Evolutionary conservation across 2,888 invertebrate species (phyloP).

Genomic region (Parnassius orleans): DNA sequence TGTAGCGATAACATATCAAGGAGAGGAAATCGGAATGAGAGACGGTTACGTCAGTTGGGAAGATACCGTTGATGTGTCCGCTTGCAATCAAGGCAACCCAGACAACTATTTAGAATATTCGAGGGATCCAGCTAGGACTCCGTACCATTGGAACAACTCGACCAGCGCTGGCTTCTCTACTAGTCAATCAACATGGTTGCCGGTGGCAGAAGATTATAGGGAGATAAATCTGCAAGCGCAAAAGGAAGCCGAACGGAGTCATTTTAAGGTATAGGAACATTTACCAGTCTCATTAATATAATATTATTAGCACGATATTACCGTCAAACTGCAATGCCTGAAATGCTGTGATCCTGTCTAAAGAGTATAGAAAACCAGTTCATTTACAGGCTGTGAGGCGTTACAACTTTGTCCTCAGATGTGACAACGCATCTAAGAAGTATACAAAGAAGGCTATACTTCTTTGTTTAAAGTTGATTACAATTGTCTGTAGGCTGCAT

Average conservation of each 20-base stretch:
- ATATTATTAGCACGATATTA: no score
- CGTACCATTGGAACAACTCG: conserved; percentile 82
- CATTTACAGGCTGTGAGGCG: no score
- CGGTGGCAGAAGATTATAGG: conserved; percentile 81
- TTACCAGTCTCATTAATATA: not conserved
- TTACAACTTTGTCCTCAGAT: no score
- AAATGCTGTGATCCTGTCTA: not conserved
- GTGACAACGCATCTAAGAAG: no score
- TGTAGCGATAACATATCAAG: conserved; percentile 89
- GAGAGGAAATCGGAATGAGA: conserved; percentile 89
- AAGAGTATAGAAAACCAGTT: no score
- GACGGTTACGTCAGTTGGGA: conserved; percentile 81
- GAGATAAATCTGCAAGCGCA: conserved; percentile 81
- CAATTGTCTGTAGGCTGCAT: no score
- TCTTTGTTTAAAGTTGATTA: no score
- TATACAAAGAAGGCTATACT: no score
- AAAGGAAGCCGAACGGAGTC: conserved; percentile 66
- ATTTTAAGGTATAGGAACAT: conserved; percentile 59
- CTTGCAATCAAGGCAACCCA: conserved; percentile 74
- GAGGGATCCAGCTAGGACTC: conserved; percentile 83
- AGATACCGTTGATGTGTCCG: conserved; percentile 81
- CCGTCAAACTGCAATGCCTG: no score
- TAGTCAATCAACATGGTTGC: conserved; percentile 82
- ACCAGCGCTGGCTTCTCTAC: conserved; percentile 82
- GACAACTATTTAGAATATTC: conserved; percentile 75